These are phyloP conservation scores for Alsophila aescularia DNA, from an alignment of 2,888 invertebrate species.

Conservation along the genomic window DNA sequence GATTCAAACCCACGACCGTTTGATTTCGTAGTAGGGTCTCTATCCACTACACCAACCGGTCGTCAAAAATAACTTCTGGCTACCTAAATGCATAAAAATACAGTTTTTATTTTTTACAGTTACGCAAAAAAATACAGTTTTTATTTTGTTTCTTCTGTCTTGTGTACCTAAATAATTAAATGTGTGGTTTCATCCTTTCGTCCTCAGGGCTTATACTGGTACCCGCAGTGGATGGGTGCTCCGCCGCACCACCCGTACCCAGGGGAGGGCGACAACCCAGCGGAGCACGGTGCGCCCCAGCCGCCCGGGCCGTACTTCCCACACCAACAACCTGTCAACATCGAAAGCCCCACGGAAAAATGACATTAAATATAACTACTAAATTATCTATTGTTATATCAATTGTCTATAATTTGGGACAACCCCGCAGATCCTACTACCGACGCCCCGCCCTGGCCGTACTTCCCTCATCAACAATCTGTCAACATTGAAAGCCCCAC, in stretches of 20 bases:
- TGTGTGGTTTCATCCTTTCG: neutral
- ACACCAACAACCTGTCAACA: slow-evolving; percentile 3
- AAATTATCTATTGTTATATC: neutral
- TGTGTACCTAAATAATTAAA: neutral
- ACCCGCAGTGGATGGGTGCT: slow-evolving; percentile 79
- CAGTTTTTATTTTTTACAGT: too few species aligned
- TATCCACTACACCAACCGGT: too few species aligned
- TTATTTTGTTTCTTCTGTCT: too few species aligned
- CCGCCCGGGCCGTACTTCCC: slow-evolving; percentile 20
- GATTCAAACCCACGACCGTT: too few species aligned
- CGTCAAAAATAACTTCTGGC: too few species aligned
- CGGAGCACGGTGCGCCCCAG: slow-evolving; percentile 21
- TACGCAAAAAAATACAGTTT: too few species aligned
- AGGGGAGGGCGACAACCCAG: slow-evolving; percentile 50
- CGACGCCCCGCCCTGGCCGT: neutral
- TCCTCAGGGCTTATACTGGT: slow-evolving; percentile 75
- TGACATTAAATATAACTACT: slow-evolving; percentile 9
- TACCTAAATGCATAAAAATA: too few species aligned
- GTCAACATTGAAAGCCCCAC: too few species aligned
- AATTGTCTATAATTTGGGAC: neutral
- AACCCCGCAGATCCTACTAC: neutral
- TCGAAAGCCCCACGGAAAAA: neutral
- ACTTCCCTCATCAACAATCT: neutral
- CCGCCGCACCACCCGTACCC: slow-evolving; percentile 74
- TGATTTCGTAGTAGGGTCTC: too few species aligned